Conservation (phyloP, 2,888 invertebrate species). For the Cephus runcator region DNA sequence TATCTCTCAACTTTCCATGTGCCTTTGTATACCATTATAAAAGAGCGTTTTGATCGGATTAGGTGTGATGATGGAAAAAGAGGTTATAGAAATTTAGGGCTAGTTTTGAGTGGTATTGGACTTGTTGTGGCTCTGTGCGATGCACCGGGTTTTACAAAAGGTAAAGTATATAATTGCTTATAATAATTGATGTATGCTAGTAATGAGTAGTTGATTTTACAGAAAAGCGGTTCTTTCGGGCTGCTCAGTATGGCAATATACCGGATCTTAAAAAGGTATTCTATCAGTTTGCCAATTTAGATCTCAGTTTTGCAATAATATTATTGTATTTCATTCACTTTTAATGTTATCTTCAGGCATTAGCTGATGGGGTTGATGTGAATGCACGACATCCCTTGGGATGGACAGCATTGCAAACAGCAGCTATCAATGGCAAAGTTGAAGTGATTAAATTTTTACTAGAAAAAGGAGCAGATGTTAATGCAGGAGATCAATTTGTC, state of each 20-base stretch:
- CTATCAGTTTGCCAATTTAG: neutral
- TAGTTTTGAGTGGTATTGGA: conserved; percentile 26
- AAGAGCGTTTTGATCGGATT: neutral
- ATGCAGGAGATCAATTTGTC: conserved; percentile 80
- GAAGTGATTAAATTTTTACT: conserved; percentile 73
- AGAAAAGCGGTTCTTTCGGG: conserved; percentile 68
- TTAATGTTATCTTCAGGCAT: conserved; percentile 47
- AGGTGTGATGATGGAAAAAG: neutral
- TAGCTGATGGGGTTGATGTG: conserved; percentile 69
- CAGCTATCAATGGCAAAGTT: conserved; percentile 80
- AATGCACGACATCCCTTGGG: conserved; percentile 82
- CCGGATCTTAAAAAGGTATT: conserved; percentile 66
- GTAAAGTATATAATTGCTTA: conserved; percentile 17
- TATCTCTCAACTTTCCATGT: conserved; percentile 1
- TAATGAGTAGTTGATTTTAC: conserved; percentile 22
- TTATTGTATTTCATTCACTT: neutral
- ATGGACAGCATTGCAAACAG: conserved; percentile 89
- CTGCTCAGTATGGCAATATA: conserved; percentile 68
- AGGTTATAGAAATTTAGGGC: conserved; percentile 13
- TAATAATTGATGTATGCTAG: neutral
- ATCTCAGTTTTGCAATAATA: neutral
- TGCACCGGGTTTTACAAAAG: conserved; percentile 17
- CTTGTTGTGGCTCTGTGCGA: conserved; percentile 25
- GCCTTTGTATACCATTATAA: neutral
- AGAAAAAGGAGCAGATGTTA: conserved; percentile 82